phyloP scores from a whole-genome alignment of 2,888 invertebrate genomes.

The Drosophila paucipuncta region DNA sequence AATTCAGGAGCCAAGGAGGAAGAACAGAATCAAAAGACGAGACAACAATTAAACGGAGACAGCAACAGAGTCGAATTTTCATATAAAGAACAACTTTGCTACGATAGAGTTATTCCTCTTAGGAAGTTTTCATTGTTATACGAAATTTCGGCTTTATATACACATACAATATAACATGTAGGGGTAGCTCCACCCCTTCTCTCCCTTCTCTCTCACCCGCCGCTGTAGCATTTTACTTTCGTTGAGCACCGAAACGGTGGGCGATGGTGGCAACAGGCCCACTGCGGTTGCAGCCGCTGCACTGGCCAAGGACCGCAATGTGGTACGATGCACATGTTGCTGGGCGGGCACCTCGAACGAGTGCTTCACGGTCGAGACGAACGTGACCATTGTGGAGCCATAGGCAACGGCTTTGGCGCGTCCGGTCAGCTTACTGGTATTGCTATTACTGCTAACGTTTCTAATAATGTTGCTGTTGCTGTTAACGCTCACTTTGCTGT shows the following conservation, averaged over 20 bases:
- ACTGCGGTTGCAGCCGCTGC: constrained; percentile 68
- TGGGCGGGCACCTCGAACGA: constrained; percentile 52
- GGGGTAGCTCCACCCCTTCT: background rate
- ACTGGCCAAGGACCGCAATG: constrained; percentile 64
- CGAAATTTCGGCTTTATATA: background rate
- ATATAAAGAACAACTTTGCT: background rate
- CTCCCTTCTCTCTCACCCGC: constrained; percentile 90
- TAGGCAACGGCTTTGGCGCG: constrained; percentile 56
- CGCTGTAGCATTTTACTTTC: constrained; percentile 91
- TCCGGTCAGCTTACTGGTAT: constrained; percentile 27
- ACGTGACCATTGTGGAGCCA: constrained; percentile 61
- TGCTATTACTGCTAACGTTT: background rate
- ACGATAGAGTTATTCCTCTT: no score
- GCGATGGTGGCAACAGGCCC: constrained; percentile 70
- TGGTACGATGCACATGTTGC: constrained; percentile 65
- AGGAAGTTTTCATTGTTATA: no score
- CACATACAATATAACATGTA: background rate
- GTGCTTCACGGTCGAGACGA: constrained; percentile 55
- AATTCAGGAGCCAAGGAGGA: background rate
- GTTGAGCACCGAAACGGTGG: constrained; percentile 80
- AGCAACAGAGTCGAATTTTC: background rate
- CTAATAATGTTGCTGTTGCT: background rate
- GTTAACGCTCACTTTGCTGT: constrained; percentile 2
- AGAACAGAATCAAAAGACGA: background rate
- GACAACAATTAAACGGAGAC: background rate